phyloP scores from a whole-genome alignment of 1,140 invertebrate genomes.

The Philopotamus ludificatus region DNA sequence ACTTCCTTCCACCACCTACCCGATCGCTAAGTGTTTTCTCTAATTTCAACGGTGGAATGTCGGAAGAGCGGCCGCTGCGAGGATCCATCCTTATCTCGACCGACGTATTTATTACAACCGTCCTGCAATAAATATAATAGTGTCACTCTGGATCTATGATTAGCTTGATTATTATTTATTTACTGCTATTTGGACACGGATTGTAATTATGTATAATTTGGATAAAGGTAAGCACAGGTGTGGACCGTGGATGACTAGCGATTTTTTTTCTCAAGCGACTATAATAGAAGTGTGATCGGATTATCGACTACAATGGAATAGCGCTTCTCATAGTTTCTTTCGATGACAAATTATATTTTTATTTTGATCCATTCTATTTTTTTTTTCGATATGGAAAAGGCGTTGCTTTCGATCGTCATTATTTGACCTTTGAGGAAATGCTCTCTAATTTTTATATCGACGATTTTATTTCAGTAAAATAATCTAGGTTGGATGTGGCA shows the following conservation, averaged over 20 bases:
- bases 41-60: background rate
- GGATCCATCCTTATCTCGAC: background rate
- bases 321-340: background rate
- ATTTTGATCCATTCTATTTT: too few relatives aligned
- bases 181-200: background rate
- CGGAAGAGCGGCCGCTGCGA: background rate
- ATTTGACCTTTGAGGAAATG: too few relatives aligned
- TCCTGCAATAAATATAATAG: too few relatives aligned
- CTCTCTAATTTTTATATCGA: too few relatives aligned
- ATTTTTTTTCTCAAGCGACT: slow-evolving; percentile 18
- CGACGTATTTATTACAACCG: too few relatives aligned
- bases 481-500: too few relatives aligned
- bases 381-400: too few relatives aligned
- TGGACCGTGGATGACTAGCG: slow-evolving; percentile 32
- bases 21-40: slow-evolving; percentile 7
- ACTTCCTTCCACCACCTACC: slow-evolving; percentile 1
- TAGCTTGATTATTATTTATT: background rate
- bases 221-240: slow-evolving; percentile 24
- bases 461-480: too few relatives aligned
- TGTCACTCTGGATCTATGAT: background rate
- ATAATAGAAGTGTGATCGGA: slow-evolving; percentile 2
- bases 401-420: too few relatives aligned
- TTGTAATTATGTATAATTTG: background rate
- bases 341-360: background rate
- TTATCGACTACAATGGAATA: slow-evolving; percentile 29